Conservation (phyloP, 2,888 invertebrate species). For the Balanococcus diminutus region DNA sequence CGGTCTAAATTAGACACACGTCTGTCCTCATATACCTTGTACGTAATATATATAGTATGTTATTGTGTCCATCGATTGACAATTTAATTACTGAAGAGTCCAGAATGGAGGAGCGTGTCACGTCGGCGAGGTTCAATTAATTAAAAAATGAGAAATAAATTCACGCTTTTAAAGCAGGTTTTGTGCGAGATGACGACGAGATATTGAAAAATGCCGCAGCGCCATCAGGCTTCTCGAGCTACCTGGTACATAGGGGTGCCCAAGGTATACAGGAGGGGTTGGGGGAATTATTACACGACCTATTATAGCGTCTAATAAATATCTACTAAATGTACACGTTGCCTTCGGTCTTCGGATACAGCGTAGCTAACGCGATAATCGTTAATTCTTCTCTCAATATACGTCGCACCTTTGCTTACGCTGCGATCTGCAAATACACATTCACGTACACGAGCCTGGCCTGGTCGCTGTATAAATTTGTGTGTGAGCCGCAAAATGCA, state of each 20-base stretch:
- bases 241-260: no score
- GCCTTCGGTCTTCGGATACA: background rate
- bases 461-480: background rate
- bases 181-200: no score
- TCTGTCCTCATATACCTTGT: background rate
- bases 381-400: background rate
- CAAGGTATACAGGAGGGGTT: background rate
- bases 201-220: no score
- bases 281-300: background rate
- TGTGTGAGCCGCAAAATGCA: background rate
- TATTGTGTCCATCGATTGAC: slow-evolving; percentile 2
- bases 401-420: background rate
- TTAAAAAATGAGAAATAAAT: background rate
- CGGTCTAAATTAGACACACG: slow-evolving; percentile 32
- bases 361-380: background rate
- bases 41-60: background rate
- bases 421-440: background rate
- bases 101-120: background rate
- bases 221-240: no score
- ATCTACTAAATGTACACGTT: background rate
- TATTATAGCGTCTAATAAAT: background rate
- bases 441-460: background rate
- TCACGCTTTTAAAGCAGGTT: background rate
- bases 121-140: background rate
- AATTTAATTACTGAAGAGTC: slow-evolving; percentile 12